Conservation (phyloP, 2,797 vertebrate genomes). For the Toxotes lorentzi region DNA sequence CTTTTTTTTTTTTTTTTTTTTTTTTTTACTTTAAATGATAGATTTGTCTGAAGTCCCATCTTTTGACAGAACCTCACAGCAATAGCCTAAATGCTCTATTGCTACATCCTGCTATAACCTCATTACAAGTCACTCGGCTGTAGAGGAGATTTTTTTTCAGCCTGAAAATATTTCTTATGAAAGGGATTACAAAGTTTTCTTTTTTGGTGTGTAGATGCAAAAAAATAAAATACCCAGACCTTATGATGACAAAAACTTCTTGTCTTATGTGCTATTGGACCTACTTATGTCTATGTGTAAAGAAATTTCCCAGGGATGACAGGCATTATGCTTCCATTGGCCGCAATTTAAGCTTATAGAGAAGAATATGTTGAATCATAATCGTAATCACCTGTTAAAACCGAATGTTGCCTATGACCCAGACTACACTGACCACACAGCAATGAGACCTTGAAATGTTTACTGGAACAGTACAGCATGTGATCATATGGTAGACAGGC, state of each 20-base stretch:
- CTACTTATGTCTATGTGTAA: background rate
- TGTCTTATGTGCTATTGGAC: background rate
- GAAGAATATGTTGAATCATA: background rate
- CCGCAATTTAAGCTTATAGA: conserved; percentile 1
- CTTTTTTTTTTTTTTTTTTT: no score
- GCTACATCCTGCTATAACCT: conserved; percentile 10
- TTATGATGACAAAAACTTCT: background rate
- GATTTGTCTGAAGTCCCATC: background rate
- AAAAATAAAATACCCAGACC: background rate
- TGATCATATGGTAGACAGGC: background rate
- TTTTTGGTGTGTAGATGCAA: background rate
- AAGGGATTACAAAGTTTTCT: conserved; percentile 15
- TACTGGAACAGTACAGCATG: conserved; percentile 1
- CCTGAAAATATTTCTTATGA: conserved; percentile 13
- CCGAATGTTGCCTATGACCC: background rate
- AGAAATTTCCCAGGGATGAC: conserved; percentile 3
- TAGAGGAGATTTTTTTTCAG: background rate
- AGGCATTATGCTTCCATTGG: conserved; percentile 3
- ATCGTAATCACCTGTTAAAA: background rate
- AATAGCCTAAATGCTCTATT: conserved; percentile 3
- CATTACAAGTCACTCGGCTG: conserved; percentile 40
- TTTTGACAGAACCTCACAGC: conserved; percentile 31
- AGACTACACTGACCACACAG: conserved; percentile 11
- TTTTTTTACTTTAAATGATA: background rate
- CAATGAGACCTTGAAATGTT: conserved; percentile 17